A percentile compares a stretch with the other conserved stretches of the same genome.
These are phyloP conservation scores for Forbesichthys papilliferus DNA, from an alignment of 2,113 vertebrate genomes.

Conservation along the genomic window DNA sequence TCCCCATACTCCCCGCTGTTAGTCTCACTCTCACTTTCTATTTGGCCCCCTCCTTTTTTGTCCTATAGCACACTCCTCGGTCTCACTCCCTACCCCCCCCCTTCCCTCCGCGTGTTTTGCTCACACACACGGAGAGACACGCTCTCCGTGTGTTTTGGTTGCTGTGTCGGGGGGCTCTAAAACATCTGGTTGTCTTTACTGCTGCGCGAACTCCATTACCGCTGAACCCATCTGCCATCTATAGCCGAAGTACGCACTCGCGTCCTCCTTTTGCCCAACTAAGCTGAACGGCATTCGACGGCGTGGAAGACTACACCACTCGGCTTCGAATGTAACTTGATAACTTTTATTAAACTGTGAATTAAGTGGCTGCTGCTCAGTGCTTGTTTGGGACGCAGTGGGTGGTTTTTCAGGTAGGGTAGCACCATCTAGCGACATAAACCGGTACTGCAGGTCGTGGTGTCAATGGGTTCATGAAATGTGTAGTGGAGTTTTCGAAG, in stretches of 20 bases:
- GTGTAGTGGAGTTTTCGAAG: conserved; percentile 44
- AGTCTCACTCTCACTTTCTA: conserved; percentile 44
- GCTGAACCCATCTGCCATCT: conserved; percentile 57
- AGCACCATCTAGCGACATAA: conserved; percentile 59
- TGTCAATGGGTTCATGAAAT: conserved; percentile 67
- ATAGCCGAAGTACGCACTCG: conserved; percentile 29
- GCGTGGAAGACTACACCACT: conserved; percentile 51
- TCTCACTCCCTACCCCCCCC: neutral
- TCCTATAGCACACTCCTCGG: conserved; percentile 13
- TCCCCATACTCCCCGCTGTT: conserved; percentile 43
- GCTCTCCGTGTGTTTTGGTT: conserved; percentile 16
- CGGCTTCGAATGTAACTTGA: conserved; percentile 56
- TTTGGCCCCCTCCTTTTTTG: conserved; percentile 30
- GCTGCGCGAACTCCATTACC: conserved; percentile 17
- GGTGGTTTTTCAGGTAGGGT: conserved; percentile 6
- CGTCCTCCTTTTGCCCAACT: conserved; percentile 35
- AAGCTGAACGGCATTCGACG: conserved; percentile 55
- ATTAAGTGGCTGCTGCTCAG: conserved; percentile 14
- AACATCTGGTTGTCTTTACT: conserved; percentile 67
- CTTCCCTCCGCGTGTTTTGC: neutral
- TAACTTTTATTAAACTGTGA: conserved; percentile 33
- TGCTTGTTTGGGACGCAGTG: conserved; percentile 8
- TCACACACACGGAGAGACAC: neutral
- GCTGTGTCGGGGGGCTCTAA: conserved; percentile 45
- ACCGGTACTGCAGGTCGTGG: conserved; percentile 40